Evolutionary conservation across 2,797 vertebrate genomes (phyloP).

Genomic region (Emydoidea blandingii): DNA sequence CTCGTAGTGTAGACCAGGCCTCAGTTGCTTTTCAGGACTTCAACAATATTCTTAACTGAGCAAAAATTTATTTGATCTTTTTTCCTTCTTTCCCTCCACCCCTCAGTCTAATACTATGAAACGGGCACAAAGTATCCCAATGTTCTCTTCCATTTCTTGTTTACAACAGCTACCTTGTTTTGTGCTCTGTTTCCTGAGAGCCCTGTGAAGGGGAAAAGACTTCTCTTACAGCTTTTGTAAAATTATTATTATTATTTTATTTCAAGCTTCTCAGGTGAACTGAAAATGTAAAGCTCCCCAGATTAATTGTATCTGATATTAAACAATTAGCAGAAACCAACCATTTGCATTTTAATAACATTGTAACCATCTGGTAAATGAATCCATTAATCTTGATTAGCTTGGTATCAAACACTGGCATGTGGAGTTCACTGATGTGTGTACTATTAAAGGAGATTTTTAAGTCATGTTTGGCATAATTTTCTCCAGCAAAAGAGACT

Average conservation of each 20-base stretch:
- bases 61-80: background rate
- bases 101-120: background rate
- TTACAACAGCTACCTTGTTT: constrained; percentile 46
- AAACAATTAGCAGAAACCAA: constrained; percentile 94
- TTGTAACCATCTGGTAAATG: constrained; percentile 93
- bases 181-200: constrained; percentile 43
- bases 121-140: background rate
- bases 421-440: constrained; percentile 83
- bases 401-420: constrained; percentile 84
- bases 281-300: constrained; percentile 68
- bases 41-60: background rate
- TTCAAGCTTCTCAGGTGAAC: constrained; percentile 48
- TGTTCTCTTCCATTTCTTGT: constrained; percentile 36
- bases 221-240: constrained; percentile 38
- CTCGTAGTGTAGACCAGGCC: too few relatives aligned
- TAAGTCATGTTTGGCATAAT: constrained; percentile 47
- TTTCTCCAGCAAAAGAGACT: constrained; percentile 46
- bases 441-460: constrained; percentile 59
- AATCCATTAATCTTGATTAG: constrained; percentile 98
- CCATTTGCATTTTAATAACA: constrained; percentile 99
- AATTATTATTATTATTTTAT: too few relatives aligned
- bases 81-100: background rate
- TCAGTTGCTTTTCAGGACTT: background rate
- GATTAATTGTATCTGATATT: constrained; percentile 93
- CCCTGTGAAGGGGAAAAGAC: background rate